Evolutionary conservation across 2,113 vertebrate species (phyloP), one percentile per base, ranked within the genome.

Genomic region (Nerophis ophidion): DNA sequence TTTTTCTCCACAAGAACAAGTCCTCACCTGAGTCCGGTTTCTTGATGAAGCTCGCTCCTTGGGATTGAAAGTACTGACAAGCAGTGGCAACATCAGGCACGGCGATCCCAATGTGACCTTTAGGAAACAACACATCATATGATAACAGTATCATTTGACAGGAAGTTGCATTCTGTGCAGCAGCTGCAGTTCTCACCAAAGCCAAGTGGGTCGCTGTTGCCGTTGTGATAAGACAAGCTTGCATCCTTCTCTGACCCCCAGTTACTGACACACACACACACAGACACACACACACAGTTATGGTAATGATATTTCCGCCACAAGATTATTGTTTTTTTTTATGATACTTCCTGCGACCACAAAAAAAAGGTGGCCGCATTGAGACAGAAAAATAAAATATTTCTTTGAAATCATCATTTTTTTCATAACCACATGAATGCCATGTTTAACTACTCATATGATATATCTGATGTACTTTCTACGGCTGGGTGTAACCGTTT

Each of bases 71-170:
- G 77, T 95, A 76, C 76, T 97, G 94, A 84, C 97, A 98, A 60
- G 96, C 95, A 59, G 81, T 84, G 2, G 91, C 50, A 38, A 99
- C 95, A 57, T 99, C 95, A 60, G 96, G 96, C 57, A 99, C 97
- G 1, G 95, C 94, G 48, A 99, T 94, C 69, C 97, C 97, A 71
- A 98, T 93, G 76, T 99, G 97, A 62, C 97, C 97, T 99, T 60
- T 57, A 35, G 17, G 46, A 61, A 60, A n/a, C 5, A 17, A n/a
- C 13, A 15, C 13, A n/a, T 47, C 46, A 14, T 8, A 10, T 5
- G 2, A 38, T 5, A 2, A 38, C n/a, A 35, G 16, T 8, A 8
- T 38, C 15, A 16, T 4, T 5, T 40, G 34, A 35, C 14, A 38
- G 34, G n/a, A 36, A 10, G 17, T 35, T 19, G 8, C 19, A 5